Evolutionary conservation across 1,140 invertebrate species (phyloP).

Genomic region (Polyergus mexicanus): DNA sequence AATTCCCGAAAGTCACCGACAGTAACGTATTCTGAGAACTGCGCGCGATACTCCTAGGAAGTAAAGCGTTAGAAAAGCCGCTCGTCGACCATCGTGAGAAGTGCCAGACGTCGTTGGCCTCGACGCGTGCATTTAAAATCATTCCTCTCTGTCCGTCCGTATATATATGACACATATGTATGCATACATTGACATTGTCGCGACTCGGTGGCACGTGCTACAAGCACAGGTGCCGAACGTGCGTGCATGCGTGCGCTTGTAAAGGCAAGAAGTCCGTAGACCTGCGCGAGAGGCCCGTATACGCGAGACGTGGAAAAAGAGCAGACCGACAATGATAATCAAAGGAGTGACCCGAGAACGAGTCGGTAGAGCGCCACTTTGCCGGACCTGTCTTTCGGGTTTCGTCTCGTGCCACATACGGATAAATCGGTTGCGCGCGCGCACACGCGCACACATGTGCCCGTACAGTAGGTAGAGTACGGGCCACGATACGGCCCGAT

Average conservation of each 20-base stretch:
- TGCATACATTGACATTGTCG: conserved; percentile 39
- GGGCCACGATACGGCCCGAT: conserved; percentile 62
- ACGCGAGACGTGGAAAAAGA: conserved; percentile 33
- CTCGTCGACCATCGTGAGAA: conserved; percentile 48
- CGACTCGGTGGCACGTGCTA: conserved; percentile 70
- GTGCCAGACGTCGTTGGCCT: conserved; percentile 59
- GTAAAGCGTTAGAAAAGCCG: conserved; percentile 59
- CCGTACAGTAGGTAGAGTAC: conserved; percentile 5
- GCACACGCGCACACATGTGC: neutral
- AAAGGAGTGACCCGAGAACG: conserved; percentile 65
- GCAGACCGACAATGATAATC: conserved; percentile 68
- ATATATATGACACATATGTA: conserved; percentile 45
- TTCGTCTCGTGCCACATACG: conserved; percentile 56
- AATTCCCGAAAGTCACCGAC: conserved; percentile 21
- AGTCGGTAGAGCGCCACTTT: conserved; percentile 66
- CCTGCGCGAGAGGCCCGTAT: conserved; percentile 21
- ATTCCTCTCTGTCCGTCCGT: conserved; percentile 35
- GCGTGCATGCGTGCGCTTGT: conserved; percentile 63
- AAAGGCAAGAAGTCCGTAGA: conserved; percentile 62
- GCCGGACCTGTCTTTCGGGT: conserved; percentile 76
- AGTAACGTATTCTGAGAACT: conserved; percentile 53
- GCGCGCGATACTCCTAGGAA: conserved; percentile 38
- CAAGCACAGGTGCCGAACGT: conserved; percentile 70
- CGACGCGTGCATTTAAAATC: conserved; percentile 70
- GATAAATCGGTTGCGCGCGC: conserved; percentile 27